Base-by-base conservation (phyloP, 2,888 invertebrate genomes). In the Drosophila atripex region DNA sequence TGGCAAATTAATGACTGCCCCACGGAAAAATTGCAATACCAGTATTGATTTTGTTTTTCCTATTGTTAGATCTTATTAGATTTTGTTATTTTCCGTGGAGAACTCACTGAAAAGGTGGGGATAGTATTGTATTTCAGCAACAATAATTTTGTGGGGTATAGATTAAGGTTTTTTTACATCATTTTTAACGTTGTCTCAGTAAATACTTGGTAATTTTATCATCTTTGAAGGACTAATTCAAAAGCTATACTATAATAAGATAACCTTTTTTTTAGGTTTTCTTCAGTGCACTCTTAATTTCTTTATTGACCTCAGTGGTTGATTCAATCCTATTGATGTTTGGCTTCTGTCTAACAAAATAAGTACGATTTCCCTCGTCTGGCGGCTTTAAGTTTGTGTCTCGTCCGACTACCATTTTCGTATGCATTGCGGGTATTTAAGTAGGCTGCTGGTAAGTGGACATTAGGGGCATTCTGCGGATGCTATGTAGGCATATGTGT, bases 401-500 rank as follows among this genome's bases (percentile, higher is more conserved):
- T 69, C 50, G 32, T 30, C 35, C 52, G 71, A 70, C 53, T 49
- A 47, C 71, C 78, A 78, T 76, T 66, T 85, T 80, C 61, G 72
- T 76, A 86, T 77, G 87, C 85, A 84, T 63, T 85, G 69, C 78
- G 80, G 80, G 80, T 84, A 65, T 84, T 86, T 76, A 86, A 86
- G 85, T 84, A 84, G 87, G 85, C 85, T 60, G 60, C 47, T 76
- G 85, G 71, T 78, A 80, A 86, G 87, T 86, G 85, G 80, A 80
- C 87, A 84, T 82, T 84, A 80, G 80, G 80, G 85, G 80, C 87
- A 82, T 78, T 71, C 78, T 71, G 69, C 71, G 64, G 58, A 70
- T 57, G 68, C 77, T 71, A 69, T 61, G 71, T 71, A 61, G 71
- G 77, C 68, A 79, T 72, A 77, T 73, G 71, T 75, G 75, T 69